Percentiles rank a stretch among this genome's conserved stretches.
Conservation (phyloP, 1,140 invertebrate genomes). For the Campoletis sonorensis region DNA sequence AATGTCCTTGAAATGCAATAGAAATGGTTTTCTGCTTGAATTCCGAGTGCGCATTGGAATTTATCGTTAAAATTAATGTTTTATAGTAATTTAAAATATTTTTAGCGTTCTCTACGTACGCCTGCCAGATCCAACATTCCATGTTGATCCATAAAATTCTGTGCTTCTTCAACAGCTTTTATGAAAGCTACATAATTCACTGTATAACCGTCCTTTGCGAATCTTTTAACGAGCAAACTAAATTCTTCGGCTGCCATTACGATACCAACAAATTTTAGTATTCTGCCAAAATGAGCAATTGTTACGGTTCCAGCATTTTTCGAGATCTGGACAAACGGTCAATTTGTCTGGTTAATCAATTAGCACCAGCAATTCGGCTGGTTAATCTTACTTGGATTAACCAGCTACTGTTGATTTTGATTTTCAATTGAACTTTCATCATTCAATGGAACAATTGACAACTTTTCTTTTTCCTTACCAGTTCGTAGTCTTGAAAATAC, state of each 20-base stretch:
- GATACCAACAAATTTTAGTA: conserved; percentile 82
- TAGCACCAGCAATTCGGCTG: too few species aligned
- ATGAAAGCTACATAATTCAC: conserved; percentile 85
- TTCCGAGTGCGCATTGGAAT: neutral
- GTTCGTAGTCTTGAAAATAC: conserved; percentile 86
- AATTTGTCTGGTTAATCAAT: neutral
- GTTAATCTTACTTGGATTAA: too few species aligned
- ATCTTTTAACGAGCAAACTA: conserved; percentile 81
- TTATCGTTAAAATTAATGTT: conserved; percentile 13
- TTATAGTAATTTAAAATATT: neutral
- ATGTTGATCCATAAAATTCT: conserved; percentile 78
- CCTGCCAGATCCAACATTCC: conserved; percentile 78
- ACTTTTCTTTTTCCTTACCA: conserved; percentile 75
- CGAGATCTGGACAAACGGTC: conserved; percentile 77
- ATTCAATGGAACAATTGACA: conserved; percentile 9
- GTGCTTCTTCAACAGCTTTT: conserved; percentile 75
- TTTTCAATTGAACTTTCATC: too few species aligned
- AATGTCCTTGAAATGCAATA: conserved; percentile 66
- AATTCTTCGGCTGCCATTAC: conserved; percentile 82
- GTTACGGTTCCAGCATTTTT: conserved; percentile 84
- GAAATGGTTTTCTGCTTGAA: neutral
- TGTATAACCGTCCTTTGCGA: conserved; percentile 83
- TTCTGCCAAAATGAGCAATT: conserved; percentile 82
- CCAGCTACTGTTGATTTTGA: too few species aligned
- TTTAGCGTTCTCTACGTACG: conserved; percentile 60